Percentiles rank a stretch among this genome's conserved stretches.
These are phyloP conservation scores for Drosophila meridiana DNA, from an alignment of 2,888 invertebrate species.

Conservation along the genomic window DNA sequence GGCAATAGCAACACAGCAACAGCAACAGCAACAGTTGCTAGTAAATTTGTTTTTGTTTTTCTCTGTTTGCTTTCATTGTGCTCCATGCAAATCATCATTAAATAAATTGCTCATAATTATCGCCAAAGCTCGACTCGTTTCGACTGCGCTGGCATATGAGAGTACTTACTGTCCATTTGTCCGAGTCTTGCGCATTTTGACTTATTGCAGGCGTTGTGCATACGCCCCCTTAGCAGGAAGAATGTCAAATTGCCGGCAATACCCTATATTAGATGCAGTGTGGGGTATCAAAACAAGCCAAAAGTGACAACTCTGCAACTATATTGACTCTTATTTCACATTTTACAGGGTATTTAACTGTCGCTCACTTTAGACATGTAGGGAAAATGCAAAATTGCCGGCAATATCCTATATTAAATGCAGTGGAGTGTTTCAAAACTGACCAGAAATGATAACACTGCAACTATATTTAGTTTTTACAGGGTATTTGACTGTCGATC, in stretches of 20 bases:
- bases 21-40: conserved; percentile 2
- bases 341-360: no score
- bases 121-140: conserved; percentile 38
- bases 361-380: no score
- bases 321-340: background rate
- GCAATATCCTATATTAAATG: no score
- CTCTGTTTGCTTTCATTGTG: conserved; percentile 31
- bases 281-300: background rate
- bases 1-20: conserved; percentile 1
- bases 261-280: background rate
- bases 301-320: background rate
- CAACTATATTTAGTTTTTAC: background rate
- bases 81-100: conserved; percentile 72
- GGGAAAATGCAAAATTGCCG: no score
- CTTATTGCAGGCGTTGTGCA: conserved; percentile 42
- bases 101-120: conserved; percentile 72
- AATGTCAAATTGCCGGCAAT: background rate
- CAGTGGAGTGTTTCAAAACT: no score
- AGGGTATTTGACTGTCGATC: conserved; percentile 17
- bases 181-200: conserved; percentile 41
- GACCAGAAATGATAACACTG: no score
- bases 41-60: conserved; percentile 2
- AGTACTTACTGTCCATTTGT: conserved; percentile 51
- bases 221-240: conserved; percentile 27
- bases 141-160: conserved; percentile 16